Conservation (phyloP, 1,140 invertebrate species). For the Venustaconcha ellipsiformis region DNA sequence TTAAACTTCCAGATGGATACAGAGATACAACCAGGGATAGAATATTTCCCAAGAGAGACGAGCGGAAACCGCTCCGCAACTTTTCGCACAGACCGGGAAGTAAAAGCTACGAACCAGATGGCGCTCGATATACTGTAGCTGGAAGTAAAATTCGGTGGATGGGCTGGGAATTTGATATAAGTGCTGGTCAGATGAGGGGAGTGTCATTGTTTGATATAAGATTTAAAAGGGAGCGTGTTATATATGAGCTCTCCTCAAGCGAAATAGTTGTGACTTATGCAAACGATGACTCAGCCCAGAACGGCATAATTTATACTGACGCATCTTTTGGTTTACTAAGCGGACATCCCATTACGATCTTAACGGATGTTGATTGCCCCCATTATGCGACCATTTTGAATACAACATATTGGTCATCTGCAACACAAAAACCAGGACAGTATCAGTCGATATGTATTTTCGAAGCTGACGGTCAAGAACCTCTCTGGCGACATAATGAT, state of each 20-base stretch:
- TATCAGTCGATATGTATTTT: slow-evolving; percentile 22
- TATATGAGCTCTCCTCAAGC: slow-evolving; percentile 43
- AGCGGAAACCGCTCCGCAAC: slow-evolving; percentile 3
- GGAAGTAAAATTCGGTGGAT: slow-evolving; percentile 24
- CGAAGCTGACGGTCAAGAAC: slow-evolving; percentile 22
- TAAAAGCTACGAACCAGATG: slow-evolving; percentile 17
- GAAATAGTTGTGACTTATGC: slow-evolving; percentile 37
- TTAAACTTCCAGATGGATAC: slow-evolving; percentile 15
- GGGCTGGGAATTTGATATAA: slow-evolving; percentile 29
- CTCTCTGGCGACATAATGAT: slow-evolving; percentile 16
- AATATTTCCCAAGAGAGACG: slow-evolving; percentile 26
- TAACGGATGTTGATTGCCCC: slow-evolving; percentile 23
- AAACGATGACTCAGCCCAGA: slow-evolving; percentile 20
- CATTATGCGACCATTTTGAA: slow-evolving; percentile 20
- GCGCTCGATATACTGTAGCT: slow-evolving; percentile 16
- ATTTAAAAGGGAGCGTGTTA: slow-evolving; percentile 36
- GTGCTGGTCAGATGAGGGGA: slow-evolving; percentile 19
- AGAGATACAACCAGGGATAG: slow-evolving; percentile 2
- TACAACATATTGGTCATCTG: slow-evolving; percentile 16
- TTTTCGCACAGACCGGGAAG: slow-evolving; percentile 19
- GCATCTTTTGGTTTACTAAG: slow-evolving; percentile 26
- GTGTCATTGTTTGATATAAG: slow-evolving; percentile 26
- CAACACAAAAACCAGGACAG: slow-evolving; percentile 15
- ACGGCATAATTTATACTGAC: slow-evolving; percentile 29
- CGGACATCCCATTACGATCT: slow-evolving; percentile 5